Evolutionary conservation across 2,113 vertebrate genomes (phyloP).

Genomic region (Lanius collurio): DNA sequence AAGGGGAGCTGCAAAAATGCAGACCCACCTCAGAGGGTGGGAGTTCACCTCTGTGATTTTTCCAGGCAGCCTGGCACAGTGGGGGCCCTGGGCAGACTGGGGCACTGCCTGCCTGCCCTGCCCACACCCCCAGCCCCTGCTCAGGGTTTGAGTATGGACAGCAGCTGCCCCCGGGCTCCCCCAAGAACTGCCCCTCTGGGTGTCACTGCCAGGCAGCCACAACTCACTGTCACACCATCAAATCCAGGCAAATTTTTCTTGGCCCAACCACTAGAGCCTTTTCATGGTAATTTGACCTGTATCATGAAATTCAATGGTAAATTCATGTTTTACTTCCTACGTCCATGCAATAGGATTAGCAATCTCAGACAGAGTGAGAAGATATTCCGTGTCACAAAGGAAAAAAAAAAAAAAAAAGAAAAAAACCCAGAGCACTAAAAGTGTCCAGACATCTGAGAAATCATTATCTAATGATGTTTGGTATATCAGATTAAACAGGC

Average conservation of each 20-base stretch:
- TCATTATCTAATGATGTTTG: background rate
- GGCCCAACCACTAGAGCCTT: background rate
- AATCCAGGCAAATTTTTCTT: background rate
- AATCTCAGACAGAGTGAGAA: background rate
- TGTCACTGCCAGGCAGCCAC: background rate
- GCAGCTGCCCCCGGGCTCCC: background rate
- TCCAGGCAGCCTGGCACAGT: fast-evolving
- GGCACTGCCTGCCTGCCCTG: background rate
- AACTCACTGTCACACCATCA: background rate
- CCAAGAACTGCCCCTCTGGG: background rate
- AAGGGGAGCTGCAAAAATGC: background rate
- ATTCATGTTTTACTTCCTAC: background rate
- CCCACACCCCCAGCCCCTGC: fast-evolving
- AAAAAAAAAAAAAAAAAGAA: background rate
- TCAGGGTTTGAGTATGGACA: fast-evolving
- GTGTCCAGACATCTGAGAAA: background rate
- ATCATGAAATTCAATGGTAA: background rate
- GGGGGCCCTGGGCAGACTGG: background rate
- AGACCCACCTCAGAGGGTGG: background rate
- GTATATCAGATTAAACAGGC: background rate
- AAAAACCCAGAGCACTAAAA: background rate
- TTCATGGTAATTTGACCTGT: background rate
- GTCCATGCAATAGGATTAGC: background rate
- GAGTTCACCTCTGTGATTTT: background rate
- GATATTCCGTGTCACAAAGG: background rate